Evolutionary conservation across 37 sponge, comb jelly and placozoan genomes (phyloP), one percentile per base, ranked within the genome.

Genomic region (Haliclona indistincta): DNA sequence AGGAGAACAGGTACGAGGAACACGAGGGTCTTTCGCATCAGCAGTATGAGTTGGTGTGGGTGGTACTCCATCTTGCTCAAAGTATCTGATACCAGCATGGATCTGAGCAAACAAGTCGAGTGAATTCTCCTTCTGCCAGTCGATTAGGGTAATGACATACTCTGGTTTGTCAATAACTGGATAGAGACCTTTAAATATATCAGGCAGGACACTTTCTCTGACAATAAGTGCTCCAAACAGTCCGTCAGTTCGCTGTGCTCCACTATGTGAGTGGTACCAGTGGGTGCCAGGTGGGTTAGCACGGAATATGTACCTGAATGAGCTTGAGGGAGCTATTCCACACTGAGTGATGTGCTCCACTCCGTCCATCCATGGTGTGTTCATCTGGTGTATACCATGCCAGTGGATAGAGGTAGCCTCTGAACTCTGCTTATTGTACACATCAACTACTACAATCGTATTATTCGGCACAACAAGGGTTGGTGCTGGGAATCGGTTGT

Each of bases 211-310:
- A 20, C 76, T 63, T 33, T 54, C 39, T 58, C 28, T n/a, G 6
- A 58, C 60, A 53, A 88, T 66, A 8, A 88, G 63, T 30, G 79
- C 78, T 33, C 89, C 89, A 44, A 65, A 77, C 39, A 78, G 68
- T 36, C 89, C 89, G 15, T 88, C 89, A n/a, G 83, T 71, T 64
- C 89, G 23, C 41, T 82, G 83, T 28, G 73, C 36, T 15, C 75
- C 80, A 41, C 68, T 78, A 55, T 88, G 89, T 42, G 83, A 61
- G 36, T 88, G 89, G 64, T 88, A 88, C 89, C 89, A 88, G 69
- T 75, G 68, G 10, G 89, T 88, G 3, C 89, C 88, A 13, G 77
- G 45, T 17, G 63, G 77, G 25, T 49, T 52, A 4, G 83, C 78
- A 47, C 43, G 78, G 53, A 88, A 88, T 15, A 38, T 65, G 75